phyloP scores from a whole-genome alignment of 2,113 vertebrate species.

The Grammomys surdaster region DNA sequence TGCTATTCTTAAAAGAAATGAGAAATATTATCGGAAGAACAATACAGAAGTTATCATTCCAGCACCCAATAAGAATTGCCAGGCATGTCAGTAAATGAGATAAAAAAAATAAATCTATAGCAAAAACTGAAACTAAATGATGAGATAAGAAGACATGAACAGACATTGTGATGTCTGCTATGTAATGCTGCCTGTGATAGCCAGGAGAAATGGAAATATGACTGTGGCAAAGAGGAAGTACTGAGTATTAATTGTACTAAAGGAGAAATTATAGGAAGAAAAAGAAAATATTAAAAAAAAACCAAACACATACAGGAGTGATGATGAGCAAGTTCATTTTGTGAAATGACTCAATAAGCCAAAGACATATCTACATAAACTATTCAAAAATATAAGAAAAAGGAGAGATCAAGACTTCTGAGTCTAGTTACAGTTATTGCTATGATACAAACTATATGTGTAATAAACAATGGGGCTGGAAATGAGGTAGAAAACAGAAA shows the following conservation, averaged over 20 bases:
- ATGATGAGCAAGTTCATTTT: neutral
- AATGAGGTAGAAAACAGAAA: neutral
- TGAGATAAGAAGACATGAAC: neutral
- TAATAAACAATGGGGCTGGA: neutral
- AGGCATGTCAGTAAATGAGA: neutral
- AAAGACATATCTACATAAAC: neutral
- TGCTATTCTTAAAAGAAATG: neutral
- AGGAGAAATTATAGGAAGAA: neutral
- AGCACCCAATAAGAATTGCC: neutral
- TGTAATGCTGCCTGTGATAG: neutral
- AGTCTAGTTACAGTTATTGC: neutral
- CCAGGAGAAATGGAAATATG: neutral
- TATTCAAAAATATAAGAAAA: neutral
- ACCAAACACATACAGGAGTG: neutral
- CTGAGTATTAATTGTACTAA: neutral
- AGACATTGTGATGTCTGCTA: neutral
- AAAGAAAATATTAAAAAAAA: constrained; percentile 5
- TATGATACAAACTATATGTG: neutral
- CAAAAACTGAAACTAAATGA: neutral
- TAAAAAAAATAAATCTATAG: neutral
- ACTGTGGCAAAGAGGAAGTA: neutral
- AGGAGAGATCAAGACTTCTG: neutral
- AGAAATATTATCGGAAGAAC: neutral
- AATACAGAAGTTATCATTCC: neutral
- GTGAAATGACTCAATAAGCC: neutral